Evolutionary conservation across 2,797 vertebrate species (phyloP), one percentile per base, ranked within the genome.

Genomic region (Cyprinodon diabolis): DNA sequence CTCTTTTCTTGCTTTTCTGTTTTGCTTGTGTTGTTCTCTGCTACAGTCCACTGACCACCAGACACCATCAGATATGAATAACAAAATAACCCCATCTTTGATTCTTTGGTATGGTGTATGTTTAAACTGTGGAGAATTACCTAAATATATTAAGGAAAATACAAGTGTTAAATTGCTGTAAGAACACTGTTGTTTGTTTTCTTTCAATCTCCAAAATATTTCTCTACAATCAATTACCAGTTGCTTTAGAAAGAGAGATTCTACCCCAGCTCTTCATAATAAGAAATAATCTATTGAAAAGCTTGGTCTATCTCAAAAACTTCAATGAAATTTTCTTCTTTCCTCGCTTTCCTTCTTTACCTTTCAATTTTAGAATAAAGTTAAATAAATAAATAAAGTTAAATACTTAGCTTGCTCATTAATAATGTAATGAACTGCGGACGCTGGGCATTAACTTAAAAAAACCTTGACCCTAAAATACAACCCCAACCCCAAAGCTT

Each of bases 341-440:
- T 8, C 6, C 0, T 51, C 19, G 23, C 68, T 63, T 77, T 30
- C 30, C 30, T 30, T 54, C n/a, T 0, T 62, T 35, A 71, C 52
- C 49, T 84, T 66, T 89, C 78, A 79, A 69, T 90, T 74, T 89
- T 37, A 79, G 74, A 89, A 72, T 84, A 63, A 80, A 91, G 81
- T 91, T 76, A 87, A 81, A 84, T 68, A 30, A 30, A 30, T 30
- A 30, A 30, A 30, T 30, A 3, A 30, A 30, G 30, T 30, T 30
- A 30, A 30, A 30, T 83, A 66, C 55, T 69, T 58, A 19, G 79
- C 91, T 91, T 84, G 79, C 87, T 94, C 86, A 93, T 95, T 95
- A 94, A 92, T 95, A 91, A 94, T 92, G 94, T 94, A 95, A 94
- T 91, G 86, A 90, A 87, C 86, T 81, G 77, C 77, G 80, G 90